Conservation (phyloP, 2,113 vertebrate species). For the Corythoichthys haematopterus region DNA sequence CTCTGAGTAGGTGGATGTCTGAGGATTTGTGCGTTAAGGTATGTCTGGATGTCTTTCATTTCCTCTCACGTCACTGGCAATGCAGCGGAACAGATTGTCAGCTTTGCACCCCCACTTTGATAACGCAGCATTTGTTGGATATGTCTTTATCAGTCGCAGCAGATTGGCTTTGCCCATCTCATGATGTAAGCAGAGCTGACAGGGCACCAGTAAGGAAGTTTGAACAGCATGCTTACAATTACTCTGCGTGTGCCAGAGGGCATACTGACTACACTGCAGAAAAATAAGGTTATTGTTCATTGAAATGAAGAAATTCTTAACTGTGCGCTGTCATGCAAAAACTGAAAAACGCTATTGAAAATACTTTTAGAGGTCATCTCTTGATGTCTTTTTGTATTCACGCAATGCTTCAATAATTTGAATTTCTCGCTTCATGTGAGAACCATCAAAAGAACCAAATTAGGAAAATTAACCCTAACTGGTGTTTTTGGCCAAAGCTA, state of each 20-base stretch:
- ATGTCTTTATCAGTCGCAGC: slow-evolving; percentile 51
- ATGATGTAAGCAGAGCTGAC: slow-evolving; percentile 24
- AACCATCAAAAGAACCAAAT: too few species aligned
- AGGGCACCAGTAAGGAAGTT: slow-evolving; percentile 9
- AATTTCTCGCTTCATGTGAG: too few species aligned
- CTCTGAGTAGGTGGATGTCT: neutral
- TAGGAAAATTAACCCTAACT: too few species aligned
- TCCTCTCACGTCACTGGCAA: slow-evolving; percentile 52
- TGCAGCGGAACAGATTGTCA: slow-evolving; percentile 55
- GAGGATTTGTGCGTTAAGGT: neutral
- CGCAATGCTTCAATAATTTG: too few species aligned
- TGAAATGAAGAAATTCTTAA: too few species aligned
- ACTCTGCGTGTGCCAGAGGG: neutral
- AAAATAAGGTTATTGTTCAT: too few species aligned
- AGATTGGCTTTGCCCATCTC: slow-evolving; percentile 23
- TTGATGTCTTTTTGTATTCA: too few species aligned
- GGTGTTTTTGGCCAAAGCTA: too few species aligned
- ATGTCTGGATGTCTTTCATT: slow-evolving; percentile 30
- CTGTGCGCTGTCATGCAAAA: too few species aligned
- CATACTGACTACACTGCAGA: too few species aligned
- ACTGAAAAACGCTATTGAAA: too few species aligned
- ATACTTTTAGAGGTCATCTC: too few species aligned
- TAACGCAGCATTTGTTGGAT: slow-evolving; percentile 41
- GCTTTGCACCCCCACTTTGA: slow-evolving; percentile 42
- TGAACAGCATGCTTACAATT: slow-evolving; percentile 4